Base-by-base conservation (phyloP, 2,113 vertebrate species). In the Lepisosteus oculatus region DNA sequence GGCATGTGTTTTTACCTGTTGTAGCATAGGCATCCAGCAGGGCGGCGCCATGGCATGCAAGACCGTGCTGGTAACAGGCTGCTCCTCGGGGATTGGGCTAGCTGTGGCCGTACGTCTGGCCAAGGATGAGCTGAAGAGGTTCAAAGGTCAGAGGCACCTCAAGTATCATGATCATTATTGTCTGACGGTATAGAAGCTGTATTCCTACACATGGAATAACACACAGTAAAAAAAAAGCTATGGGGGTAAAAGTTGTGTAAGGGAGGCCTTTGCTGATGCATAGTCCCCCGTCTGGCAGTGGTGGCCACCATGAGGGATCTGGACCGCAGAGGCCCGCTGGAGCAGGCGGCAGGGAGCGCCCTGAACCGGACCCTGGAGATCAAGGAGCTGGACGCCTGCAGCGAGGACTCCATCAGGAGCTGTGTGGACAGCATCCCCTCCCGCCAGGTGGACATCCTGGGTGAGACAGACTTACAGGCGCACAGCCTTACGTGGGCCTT, bases 11-110 rank as follows among this genome's bases (percentile, higher is more conserved):
- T 9, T 9, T 9, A 5, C 47, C 47, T 9, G 9, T 51, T 51
- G 47, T 51, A 9, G 5, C 9, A 9, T 9, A 51, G 2, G 47
- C 9, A 9, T 9, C 47, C 47, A 51, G 47, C 47, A 51, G 47
- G 47, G 47, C 47, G 47, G 47, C 47, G 14, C 14, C 62, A 89
- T 89, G 87, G 81, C 76, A 44, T 74, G 74, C 69, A 85, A 78
- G 67, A 91, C 78, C 0, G 92, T 95, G 55, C 78, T 95, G 4
- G 74, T 95, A 78, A 93, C 93, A 0, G 93, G 94, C 62, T 95
- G 94, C 69, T 95, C 94, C 14, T 94, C 93, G 0, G 93, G 93
- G 43, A 93, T 95, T 3, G 93, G 94, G 59, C 81, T 95, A 43
- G 87, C 90, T 61, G 78, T 95, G 0, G 94, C 94, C 0, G 82